Evolutionary conservation across 2,888 invertebrate species (phyloP).

Genomic region (Aporophyla lueneburgensis): DNA sequence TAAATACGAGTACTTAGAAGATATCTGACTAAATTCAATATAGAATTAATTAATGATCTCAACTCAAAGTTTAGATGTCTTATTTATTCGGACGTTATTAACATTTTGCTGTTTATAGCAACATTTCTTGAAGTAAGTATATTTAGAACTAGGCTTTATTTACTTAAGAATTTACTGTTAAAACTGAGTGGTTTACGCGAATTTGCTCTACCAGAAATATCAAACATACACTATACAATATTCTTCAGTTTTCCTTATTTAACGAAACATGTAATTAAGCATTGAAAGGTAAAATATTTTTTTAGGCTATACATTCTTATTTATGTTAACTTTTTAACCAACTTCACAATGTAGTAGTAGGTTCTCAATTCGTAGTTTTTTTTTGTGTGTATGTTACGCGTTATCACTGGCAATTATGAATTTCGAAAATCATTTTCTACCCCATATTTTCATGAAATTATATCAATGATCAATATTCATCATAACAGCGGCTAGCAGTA

Average conservation of each 20-base stretch:
- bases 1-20: neutral
- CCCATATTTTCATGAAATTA: too few species aligned
- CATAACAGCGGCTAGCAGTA: too few species aligned
- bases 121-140: neutral
- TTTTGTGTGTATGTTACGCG: too few species aligned
- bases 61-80: neutral
- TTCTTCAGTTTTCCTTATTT: neutral
- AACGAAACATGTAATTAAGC: neutral
- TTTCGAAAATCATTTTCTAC: too few species aligned
- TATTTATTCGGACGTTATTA: neutral
- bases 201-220: neutral
- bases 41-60: conserved; percentile 2
- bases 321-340: neutral
- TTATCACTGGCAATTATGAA: too few species aligned
- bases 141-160: neutral
- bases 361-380: too few species aligned
- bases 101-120: neutral
- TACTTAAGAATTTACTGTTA: neutral
- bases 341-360: too few species aligned
- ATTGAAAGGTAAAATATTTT: neutral
- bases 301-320: too few species aligned
- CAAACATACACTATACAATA: neutral
- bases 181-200: neutral
- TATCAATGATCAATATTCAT: too few species aligned
- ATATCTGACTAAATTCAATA: neutral